These are phyloP conservation scores for Folsomia manolachei DNA, from an alignment of 2,888 invertebrate genomes.

Conservation along the genomic window DNA sequence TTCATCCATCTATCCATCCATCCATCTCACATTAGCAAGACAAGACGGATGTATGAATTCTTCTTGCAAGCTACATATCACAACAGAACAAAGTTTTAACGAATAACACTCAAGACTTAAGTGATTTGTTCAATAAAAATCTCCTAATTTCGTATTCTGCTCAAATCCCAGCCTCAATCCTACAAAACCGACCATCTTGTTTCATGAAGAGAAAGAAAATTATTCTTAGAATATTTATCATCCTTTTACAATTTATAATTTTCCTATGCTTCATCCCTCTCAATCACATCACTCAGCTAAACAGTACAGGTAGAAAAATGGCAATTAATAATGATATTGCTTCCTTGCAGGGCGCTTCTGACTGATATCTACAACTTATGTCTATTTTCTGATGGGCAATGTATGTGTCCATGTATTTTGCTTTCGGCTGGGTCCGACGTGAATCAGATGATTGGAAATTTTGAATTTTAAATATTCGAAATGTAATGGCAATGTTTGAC, in stretches of 20 bases:
- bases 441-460: too few species aligned
- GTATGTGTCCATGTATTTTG: not conserved
- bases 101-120: not conserved
- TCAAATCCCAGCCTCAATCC: not conserved
- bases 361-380: not conserved
- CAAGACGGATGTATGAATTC: not conserved
- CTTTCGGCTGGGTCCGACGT: too few species aligned
- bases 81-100: not conserved
- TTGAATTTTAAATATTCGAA: not conserved
- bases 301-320: not conserved
- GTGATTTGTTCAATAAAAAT: constrained; percentile 8
- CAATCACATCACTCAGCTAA: too few species aligned
- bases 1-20: not conserved
- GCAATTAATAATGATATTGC: constrained; percentile 10
- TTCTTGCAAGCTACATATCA: not conserved
- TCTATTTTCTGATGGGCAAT: not conserved
- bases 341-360: constrained; percentile 1
- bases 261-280: not conserved
- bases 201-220: not conserved
- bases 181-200: too few species aligned
- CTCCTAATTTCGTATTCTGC: constrained; percentile 7
- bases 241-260: not conserved
- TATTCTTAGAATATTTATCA: constrained; percentile 8
- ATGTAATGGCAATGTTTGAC: not conserved
- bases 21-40: not conserved